Conservation (phyloP, 2,113 vertebrate genomes). For the Cololabis saira region DNA sequence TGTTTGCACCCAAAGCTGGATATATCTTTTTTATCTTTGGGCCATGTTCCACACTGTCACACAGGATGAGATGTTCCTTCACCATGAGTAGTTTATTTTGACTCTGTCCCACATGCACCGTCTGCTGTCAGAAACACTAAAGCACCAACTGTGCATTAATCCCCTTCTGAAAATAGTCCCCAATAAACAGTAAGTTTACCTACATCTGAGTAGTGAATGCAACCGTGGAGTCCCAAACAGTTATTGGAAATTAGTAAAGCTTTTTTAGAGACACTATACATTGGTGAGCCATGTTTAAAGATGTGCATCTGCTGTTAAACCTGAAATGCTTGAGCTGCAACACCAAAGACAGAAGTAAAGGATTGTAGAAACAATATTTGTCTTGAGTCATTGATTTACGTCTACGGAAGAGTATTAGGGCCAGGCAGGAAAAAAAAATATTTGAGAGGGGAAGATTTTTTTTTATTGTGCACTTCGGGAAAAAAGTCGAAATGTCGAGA, state of each 20-base stretch:
- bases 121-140: constrained; percentile 14
- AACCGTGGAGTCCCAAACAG: not conserved
- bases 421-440: too few relatives aligned
- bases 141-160: constrained; percentile 4
- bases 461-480: too few relatives aligned
- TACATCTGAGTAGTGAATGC: not conserved
- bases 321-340: too few relatives aligned
- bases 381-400: too few relatives aligned
- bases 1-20: not conserved
- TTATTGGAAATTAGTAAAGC: not conserved
- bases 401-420: too few relatives aligned
- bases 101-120: not conserved
- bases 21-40: not conserved
- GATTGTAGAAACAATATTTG: too few relatives aligned
- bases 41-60: not conserved
- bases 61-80: not conserved
- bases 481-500: too few relatives aligned
- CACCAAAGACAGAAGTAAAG: too few relatives aligned
- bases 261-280: not conserved
- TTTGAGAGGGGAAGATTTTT: too few relatives aligned
- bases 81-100: constrained; percentile 15
- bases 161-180: constrained; percentile 8
- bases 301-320: too few relatives aligned
- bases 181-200: constrained; percentile 2
- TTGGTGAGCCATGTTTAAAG: too few relatives aligned